Conservation (phyloP, 2,113 vertebrate genomes). For the Neotragus moschatus region DNA sequence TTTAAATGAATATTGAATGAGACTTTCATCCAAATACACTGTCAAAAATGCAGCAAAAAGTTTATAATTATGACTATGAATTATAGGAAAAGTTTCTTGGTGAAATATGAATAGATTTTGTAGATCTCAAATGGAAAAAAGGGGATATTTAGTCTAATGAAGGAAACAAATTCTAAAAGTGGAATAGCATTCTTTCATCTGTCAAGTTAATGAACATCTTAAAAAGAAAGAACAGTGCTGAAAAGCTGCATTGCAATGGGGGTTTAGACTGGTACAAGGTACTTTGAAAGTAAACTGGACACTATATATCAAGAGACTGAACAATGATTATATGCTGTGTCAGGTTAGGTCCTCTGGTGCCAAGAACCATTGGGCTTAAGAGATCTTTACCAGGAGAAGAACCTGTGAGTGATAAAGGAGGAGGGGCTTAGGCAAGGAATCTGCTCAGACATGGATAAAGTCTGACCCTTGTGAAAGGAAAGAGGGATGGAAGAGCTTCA, state of each 20-base stretch:
- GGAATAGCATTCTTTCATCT: not conserved
- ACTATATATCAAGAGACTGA: not conserved
- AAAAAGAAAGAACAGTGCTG: not conserved
- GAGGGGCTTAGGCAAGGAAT: not conserved
- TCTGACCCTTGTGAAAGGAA: not conserved
- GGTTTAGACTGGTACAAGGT: not conserved
- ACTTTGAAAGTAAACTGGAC: not conserved
- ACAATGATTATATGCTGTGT: not conserved
- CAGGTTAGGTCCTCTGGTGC: not conserved
- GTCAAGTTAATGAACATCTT: not conserved
- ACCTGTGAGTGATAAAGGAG: not conserved
- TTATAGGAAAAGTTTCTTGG: not conserved
- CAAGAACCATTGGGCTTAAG: not conserved
- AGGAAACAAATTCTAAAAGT: not conserved
- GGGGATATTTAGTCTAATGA: not conserved
- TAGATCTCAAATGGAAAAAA: slow-evolving; percentile 6
- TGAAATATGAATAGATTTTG: not conserved
- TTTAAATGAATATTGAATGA: not conserved
- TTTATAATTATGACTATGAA: not conserved
- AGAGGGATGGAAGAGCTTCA: not conserved
- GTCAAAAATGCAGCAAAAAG: not conserved
- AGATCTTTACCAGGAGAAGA: not conserved
- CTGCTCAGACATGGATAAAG: not conserved
- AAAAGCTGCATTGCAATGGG: not conserved
- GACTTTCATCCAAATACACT: not conserved